Conservation (phyloP, 2,888 invertebrate genomes). For the Germaria angustata region DNA sequence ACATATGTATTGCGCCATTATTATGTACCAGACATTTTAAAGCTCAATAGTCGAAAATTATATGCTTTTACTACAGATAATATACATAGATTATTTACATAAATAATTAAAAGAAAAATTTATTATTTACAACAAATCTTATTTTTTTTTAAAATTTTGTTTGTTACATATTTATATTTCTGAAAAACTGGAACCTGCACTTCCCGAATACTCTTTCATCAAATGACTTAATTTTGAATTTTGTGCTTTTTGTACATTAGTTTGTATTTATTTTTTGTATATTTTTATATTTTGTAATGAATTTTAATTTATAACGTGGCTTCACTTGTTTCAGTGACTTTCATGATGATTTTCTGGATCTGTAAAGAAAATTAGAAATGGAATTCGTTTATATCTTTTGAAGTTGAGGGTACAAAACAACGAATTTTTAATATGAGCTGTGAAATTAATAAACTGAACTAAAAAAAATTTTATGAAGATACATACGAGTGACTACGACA, state of each 20-base stretch:
- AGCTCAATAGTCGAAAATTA: background rate
- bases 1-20: background rate
- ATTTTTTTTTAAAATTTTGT: too few relatives aligned
- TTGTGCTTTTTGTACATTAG: background rate
- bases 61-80: background rate
- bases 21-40: conserved; percentile 21
- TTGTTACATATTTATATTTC: background rate
- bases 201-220: background rate
- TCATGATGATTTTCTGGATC: conserved; percentile 59
- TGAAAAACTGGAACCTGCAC: conserved; percentile 1
- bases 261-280: too few relatives aligned
- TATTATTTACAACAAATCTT: too few relatives aligned
- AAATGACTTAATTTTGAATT: background rate
- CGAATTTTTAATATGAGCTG: too few relatives aligned
- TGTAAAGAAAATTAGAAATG: conserved; percentile 3
- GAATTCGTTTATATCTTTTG: background rate
- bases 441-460: too few relatives aligned
- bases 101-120: too few relatives aligned
- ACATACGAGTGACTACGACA: too few relatives aligned
- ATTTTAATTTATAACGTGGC: background rate
- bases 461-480: too few relatives aligned
- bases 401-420: background rate
- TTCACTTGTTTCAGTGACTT: conserved; percentile 26
- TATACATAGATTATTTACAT: too few relatives aligned
- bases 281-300: background rate